These are phyloP conservation scores for Rallus limicola DNA, from an alignment of 2,113 vertebrate species.

Conservation along the genomic window DNA sequence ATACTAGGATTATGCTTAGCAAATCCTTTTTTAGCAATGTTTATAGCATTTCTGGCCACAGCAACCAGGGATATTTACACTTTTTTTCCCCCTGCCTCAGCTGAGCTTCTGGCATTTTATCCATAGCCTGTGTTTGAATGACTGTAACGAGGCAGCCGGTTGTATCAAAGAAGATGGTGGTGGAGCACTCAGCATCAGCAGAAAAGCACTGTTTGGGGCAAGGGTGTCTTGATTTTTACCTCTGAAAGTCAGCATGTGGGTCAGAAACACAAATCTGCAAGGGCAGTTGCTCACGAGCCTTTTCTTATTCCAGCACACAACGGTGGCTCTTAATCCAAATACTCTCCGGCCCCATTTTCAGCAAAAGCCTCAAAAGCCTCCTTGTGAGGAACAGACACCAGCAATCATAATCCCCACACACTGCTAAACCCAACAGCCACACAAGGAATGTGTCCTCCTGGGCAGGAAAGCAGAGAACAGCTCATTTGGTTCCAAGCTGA, in stretches of 20 bases:
- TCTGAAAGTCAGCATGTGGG: not conserved
- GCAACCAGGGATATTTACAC: not conserved
- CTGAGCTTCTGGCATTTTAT: not conserved
- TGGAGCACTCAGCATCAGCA: not conserved
- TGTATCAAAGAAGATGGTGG: not conserved
- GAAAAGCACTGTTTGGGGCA: fast-evolving
- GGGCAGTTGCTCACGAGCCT: not conserved
- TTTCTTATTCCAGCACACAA: not conserved
- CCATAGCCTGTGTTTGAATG: not conserved
- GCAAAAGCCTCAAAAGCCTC: not conserved
- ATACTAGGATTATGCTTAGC: not conserved
- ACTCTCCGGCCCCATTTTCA: fast-evolving
- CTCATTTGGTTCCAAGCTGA: not conserved
- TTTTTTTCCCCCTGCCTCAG: not conserved
- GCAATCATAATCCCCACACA: not conserved
- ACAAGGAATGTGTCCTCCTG: not conserved
- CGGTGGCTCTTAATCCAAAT: not conserved
- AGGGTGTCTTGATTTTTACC: not conserved
- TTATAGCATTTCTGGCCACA: not conserved
- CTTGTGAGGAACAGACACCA: not conserved
- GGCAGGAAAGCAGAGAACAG: not conserved
- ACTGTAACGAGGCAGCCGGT: fast-evolving
- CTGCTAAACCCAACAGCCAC: fast-evolving
- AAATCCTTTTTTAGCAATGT: not conserved
- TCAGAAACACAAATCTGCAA: not conserved